These are phyloP conservation scores for Poeciliopsis prolifica DNA, from an alignment of 2,113 vertebrate species.

Conservation along the genomic window DNA sequence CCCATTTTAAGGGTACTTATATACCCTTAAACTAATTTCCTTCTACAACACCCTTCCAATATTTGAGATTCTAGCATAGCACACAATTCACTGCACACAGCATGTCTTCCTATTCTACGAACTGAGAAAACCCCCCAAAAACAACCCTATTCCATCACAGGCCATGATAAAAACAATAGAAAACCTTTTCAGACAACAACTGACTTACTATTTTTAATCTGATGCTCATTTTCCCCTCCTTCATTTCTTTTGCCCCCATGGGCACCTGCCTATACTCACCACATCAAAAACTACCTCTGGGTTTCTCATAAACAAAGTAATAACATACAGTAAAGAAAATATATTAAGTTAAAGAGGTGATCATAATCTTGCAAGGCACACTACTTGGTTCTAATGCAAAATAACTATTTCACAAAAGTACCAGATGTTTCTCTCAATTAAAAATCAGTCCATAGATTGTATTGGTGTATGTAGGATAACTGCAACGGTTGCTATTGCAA, in stretches of 20 bases:
- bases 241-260: background rate
- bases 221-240: background rate
- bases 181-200: background rate
- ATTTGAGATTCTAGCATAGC: no score
- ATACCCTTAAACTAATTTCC: no score
- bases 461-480: background rate
- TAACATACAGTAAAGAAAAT: background rate
- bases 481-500: conserved; percentile 4
- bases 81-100: no score
- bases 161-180: background rate
- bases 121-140: no score
- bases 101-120: no score
- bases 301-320: background rate
- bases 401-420: background rate
- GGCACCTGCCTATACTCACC: no score
- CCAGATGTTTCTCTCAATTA: background rate
- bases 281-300: background rate
- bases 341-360: background rate
- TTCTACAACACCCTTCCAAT: no score
- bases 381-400: background rate
- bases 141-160: no score
- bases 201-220: background rate
- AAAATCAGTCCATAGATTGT: background rate
- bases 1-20: no score
- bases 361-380: background rate